Evolutionary conservation across 2,797 vertebrate genomes (phyloP).

Genomic region (Eleutherodactylus coqui): DNA sequence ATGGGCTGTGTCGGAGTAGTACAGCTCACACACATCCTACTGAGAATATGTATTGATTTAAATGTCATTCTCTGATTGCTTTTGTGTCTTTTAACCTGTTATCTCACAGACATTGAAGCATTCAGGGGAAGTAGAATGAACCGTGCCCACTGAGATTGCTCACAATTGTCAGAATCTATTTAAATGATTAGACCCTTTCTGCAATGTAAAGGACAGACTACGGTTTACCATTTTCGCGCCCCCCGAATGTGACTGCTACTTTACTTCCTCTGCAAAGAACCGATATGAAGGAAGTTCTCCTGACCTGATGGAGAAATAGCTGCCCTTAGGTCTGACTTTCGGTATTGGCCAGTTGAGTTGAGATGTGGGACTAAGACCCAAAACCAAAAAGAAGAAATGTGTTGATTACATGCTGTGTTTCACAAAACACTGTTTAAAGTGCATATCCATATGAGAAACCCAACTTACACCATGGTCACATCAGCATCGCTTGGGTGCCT

Average conservation of each 20-base stretch:
- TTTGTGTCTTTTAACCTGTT: conserved; percentile 33
- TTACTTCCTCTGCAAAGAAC: not conserved
- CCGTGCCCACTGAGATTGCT: conserved; percentile 10
- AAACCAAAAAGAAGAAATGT: not conserved
- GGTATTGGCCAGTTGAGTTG: not conserved
- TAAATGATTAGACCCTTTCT: not conserved
- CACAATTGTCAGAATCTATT: not conserved
- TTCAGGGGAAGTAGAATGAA: conserved; percentile 11
- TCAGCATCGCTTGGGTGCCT: too few relatives aligned
- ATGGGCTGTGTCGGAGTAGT: conserved; percentile 28
- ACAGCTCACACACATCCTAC: conserved; percentile 37
- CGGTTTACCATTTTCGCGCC: not conserved
- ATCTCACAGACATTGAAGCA: not conserved
- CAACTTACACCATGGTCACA: too few relatives aligned
- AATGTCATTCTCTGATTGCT: conserved; percentile 33
- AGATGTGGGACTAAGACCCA: not conserved
- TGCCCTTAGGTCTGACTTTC: too few relatives aligned
- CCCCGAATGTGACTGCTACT: not conserved
- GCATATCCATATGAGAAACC: too few relatives aligned
- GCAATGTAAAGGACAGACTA: not conserved
- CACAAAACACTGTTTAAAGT: not conserved
- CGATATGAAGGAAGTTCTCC: not conserved
- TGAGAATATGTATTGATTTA: conserved; percentile 49
- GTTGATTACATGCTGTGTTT: not conserved
- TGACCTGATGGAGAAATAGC: not conserved